Percentiles rank a stretch among this genome's conserved stretches.
phyloP scores from a whole-genome alignment of 1,140 invertebrate genomes.

The Neotoxoptera formosana region DNA sequence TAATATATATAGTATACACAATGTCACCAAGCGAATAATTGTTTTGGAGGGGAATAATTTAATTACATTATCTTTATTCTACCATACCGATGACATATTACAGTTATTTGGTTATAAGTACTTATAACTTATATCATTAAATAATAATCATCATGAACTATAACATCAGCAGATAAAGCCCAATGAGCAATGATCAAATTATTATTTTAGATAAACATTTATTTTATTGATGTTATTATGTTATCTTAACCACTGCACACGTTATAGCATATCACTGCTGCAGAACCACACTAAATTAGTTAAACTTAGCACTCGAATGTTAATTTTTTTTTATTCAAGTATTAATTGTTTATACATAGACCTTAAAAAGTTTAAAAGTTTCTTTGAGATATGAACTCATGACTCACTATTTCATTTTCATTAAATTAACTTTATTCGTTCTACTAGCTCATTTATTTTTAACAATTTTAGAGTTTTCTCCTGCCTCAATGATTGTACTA shows the following conservation, averaged over 20 bases:
- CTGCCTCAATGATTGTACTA: neutral
- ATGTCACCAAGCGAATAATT: neutral
- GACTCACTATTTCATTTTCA: no score
- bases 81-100: neutral
- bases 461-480: no score
- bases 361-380: no score
- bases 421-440: no score
- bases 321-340: no score
- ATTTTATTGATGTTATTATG: conserved; percentile 19
- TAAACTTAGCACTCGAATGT: neutral
- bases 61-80: neutral
- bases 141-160: neutral
- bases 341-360: neutral
- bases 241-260: neutral
- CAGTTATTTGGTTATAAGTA: neutral
- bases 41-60: neutral
- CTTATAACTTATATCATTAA: neutral
- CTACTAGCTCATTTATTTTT: no score
- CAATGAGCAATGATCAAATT: conserved; percentile 10
- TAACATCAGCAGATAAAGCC: neutral
- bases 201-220: conserved; percentile 10
- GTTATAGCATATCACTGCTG: neutral
- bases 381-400: neutral
- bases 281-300: neutral
- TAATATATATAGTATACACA: neutral